Evolutionary conservation across 2,888 invertebrate genomes (phyloP).

Genomic region (Agriopis leucophaearia): DNA sequence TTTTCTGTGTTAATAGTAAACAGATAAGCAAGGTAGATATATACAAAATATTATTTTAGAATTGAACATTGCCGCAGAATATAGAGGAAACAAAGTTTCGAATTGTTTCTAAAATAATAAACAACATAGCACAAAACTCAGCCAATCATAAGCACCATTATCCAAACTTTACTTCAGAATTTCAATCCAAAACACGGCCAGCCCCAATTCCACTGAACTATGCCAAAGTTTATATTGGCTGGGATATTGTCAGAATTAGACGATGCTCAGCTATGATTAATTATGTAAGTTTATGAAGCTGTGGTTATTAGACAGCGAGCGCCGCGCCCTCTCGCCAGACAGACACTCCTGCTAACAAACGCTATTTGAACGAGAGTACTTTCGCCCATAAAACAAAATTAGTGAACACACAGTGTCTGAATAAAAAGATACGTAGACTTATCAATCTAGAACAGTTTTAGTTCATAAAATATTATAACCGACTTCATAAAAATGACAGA

Average conservation of each 20-base stretch:
- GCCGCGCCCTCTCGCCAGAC: constrained; percentile 50
- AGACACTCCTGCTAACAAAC: constrained; percentile 51
- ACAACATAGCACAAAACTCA: constrained; percentile 8
- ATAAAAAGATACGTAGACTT: background rate
- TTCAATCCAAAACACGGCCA: constrained; percentile 22
- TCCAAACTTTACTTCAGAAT: constrained; percentile 12
- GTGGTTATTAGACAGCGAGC: constrained; percentile 58
- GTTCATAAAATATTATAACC: no score
- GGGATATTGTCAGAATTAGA: constrained; percentile 45
- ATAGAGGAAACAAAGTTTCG: background rate
- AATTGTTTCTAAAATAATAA: constrained; percentile 7
- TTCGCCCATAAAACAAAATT: constrained; percentile 18
- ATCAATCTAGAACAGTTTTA: no score
- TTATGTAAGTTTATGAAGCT: constrained; percentile 69
- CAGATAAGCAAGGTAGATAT: constrained; percentile 18
- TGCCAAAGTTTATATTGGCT: constrained; percentile 41
- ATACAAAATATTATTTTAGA: constrained; percentile 11
- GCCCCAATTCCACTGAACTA: constrained; percentile 28
- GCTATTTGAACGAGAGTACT: constrained; percentile 32
- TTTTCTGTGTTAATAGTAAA: constrained; percentile 40
- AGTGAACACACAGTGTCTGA: background rate
- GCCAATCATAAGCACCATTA: constrained; percentile 14
- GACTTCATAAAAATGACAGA: no score
- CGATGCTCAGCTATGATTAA: constrained; percentile 72
- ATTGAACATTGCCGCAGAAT: background rate